Conservation (phyloP, 35 echinoderm and acorn worm species). For the Apostichopus californicus region DNA sequence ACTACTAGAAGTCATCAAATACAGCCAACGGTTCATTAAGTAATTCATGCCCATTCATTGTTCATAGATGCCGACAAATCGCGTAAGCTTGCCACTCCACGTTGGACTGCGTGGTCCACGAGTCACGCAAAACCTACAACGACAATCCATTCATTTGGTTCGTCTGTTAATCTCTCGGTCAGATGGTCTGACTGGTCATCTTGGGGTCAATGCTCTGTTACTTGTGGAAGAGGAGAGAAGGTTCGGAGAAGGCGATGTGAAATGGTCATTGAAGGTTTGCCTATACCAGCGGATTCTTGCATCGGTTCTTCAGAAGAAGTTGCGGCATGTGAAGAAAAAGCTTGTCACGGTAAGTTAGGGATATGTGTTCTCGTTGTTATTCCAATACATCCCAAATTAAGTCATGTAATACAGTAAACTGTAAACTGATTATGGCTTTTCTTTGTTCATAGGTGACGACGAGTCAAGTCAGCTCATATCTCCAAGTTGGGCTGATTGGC, state of each 20-base stretch:
- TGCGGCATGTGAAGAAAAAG: not conserved
- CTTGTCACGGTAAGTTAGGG: constrained; percentile 47
- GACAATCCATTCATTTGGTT: not conserved
- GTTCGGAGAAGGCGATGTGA: constrained; percentile 27
- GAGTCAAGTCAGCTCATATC: not conserved
- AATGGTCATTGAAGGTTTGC: constrained; percentile 35
- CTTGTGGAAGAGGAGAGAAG: constrained; percentile 43
- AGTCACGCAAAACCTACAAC: not conserved
- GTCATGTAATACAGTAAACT: too few relatives aligned
- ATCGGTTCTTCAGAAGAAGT: constrained; percentile 35
- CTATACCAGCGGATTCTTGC: constrained; percentile 40
- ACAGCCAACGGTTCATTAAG: too few relatives aligned
- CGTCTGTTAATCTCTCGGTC: not conserved
- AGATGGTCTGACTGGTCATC: constrained; percentile 57
- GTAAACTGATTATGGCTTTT: too few relatives aligned
- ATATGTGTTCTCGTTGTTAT: too few relatives aligned
- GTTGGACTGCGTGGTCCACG: not conserved
- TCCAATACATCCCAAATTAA: too few relatives aligned
- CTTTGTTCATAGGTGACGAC: too few relatives aligned
- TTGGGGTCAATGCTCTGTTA: constrained; percentile 50
- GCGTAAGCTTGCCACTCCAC: too few relatives aligned
- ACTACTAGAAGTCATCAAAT: too few relatives aligned
- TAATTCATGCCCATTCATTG: too few relatives aligned
- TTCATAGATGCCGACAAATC: too few relatives aligned
- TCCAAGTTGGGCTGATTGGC: constrained; percentile 54